Evolutionary conservation across 2,797 vertebrate species (phyloP), one percentile per base, ranked within the genome.

Genomic region (Tokudaia tokunoshimensis): DNA sequence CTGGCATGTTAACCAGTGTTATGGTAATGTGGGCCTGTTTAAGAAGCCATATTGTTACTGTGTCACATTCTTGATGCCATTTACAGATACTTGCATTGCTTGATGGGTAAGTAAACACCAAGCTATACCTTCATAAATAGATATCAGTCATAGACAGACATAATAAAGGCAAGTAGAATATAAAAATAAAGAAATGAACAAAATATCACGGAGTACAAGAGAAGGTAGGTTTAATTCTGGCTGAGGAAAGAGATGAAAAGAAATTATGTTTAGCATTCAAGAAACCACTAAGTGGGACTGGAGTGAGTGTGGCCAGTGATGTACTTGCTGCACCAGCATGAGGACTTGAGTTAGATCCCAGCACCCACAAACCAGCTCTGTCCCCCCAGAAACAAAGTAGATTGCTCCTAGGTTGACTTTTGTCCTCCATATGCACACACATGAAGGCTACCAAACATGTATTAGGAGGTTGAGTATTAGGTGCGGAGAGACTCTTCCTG

Each of bases 101-200:
- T 86, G 22, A 87, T 74, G 20, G 52, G 44, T 44, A 94, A 12
- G 29, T 82, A 9, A 50, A 50, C 1, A 91, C 26, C 10, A 57
- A 59, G 34, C 67, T 90, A 55, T 41, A 59, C 34, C 14, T 70
- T 92, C 61, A 55, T 15, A 50, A 63, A 34, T n/a, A 34, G 83
- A 22, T 91, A 61, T 55, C 34, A 75, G 24, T 78, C 37, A n/a
- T n/a, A 31, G 47, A 19, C 17, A 20, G 63, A 17, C 17, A 37
- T 31, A 59, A 3, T 70, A 31, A 89, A 44, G 20, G 80, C 72
- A 96, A 95, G 70, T 75, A 85, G 80, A 70, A 37, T 37, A 89
- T 59, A 65, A 31, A 86, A 83, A 83, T 70, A 82, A 76, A 11
- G 26, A 13, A 76, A 67, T 44, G 59, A 91, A 47, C 76, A 87